Evolutionary conservation across 2,797 vertebrate genomes (phyloP).

Genomic region (Enteromius treurensis): DNA sequence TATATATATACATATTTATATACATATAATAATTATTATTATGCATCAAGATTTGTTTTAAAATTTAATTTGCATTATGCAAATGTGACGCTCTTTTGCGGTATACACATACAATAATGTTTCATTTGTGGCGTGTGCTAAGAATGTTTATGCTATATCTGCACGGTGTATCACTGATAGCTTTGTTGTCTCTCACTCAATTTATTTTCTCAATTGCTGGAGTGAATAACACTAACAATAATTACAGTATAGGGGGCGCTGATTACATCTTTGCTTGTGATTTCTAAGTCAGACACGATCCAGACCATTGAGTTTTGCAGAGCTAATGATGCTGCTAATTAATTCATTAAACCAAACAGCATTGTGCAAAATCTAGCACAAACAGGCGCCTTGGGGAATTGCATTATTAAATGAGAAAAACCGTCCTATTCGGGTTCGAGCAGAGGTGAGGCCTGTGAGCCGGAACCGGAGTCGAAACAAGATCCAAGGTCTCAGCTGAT

Average conservation of each 20-base stretch:
- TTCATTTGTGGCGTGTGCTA: neutral
- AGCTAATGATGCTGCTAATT: conserved; percentile 56
- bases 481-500: conserved; percentile 29
- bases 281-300: conserved; percentile 52
- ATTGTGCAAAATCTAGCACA: conserved; percentile 27
- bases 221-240: conserved; percentile 33
- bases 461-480: neutral
- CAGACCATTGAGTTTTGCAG: conserved; percentile 51
- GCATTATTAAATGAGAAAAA: conserved; percentile 32
- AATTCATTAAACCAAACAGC: conserved; percentile 49
- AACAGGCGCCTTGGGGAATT: conserved; percentile 28
- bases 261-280: conserved; percentile 48
- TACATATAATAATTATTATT: no score
- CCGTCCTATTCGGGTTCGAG: conserved; percentile 6
- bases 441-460: conserved; percentile 5
- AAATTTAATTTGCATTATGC: neutral
- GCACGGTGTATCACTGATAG: neutral
- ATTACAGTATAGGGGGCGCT: conserved; percentile 55
- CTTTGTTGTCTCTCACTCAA: conserved; percentile 26
- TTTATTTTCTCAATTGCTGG: conserved; percentile 37
- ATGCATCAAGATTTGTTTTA: no score
- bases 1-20: no score
- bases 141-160: neutral
- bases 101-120: neutral
- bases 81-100: neutral